Conservation (phyloP, 1,140 invertebrate species). For the Caenorhabditis latens region DNA sequence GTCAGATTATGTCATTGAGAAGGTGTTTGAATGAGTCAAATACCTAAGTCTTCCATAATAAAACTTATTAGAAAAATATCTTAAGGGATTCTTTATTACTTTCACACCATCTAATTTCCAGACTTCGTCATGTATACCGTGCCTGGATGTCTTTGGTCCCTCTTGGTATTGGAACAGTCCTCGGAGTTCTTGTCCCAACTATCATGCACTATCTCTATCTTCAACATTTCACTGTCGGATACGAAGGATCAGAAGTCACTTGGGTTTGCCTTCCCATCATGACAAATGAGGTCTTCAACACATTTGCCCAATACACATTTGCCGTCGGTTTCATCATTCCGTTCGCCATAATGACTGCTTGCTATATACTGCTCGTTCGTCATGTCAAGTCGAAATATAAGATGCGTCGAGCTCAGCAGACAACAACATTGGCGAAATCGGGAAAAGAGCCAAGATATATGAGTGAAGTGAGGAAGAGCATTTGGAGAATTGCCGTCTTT, state of each 20-base stretch:
- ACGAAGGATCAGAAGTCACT: conserved; percentile 5
- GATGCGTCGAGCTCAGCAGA: conserved; percentile 39
- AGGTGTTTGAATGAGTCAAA: neutral
- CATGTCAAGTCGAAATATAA: conserved; percentile 61
- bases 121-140: conserved; percentile 53
- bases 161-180: conserved; percentile 45
- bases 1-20: neutral
- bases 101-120: neutral
- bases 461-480: conserved; percentile 61
- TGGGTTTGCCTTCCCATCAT: conserved; percentile 55
- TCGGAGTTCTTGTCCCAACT: conserved; percentile 57
- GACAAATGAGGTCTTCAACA: conserved; percentile 55
- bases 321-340: conserved; percentile 61
- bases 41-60: no score
- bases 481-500: conserved; percentile 63
- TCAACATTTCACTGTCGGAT: conserved; percentile 44
- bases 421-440: conserved; percentile 24
- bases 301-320: conserved; percentile 62
- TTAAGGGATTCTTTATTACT: neutral
- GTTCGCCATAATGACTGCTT: conserved; percentile 61
- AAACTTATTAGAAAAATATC: neutral
- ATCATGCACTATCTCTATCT: conserved; percentile 30
- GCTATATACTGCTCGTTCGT: conserved; percentile 63
- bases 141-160: conserved; percentile 59
- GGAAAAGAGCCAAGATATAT: conserved; percentile 63